These are phyloP conservation scores for Drosophila ficusphila DNA, from an alignment of 1,140 invertebrate genomes.

Conservation along the genomic window DNA sequence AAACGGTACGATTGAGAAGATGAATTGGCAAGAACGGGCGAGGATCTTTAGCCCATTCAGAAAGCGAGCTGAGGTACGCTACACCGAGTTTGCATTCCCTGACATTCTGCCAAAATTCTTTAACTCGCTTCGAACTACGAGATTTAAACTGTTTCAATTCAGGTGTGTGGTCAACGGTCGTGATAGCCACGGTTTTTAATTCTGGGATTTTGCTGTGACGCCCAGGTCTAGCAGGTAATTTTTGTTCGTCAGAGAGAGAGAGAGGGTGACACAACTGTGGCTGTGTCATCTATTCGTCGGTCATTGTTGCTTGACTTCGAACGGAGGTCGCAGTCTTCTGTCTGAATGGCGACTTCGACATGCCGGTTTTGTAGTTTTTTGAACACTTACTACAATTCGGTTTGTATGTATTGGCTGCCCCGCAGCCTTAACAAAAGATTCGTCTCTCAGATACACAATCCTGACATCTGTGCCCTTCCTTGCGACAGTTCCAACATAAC, in stretches of 20 bases:
- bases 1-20: not conserved
- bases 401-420: too few species aligned
- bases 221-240: not conserved
- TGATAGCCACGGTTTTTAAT: not conserved
- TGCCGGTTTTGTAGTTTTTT: too few species aligned
- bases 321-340: too few species aligned
- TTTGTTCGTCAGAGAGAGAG: not conserved
- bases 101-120: constrained; percentile 1
- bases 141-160: not conserved
- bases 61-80: not conserved
- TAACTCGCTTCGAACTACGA: not conserved
- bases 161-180: not conserved
- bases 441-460: too few species aligned
- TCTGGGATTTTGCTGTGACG: not conserved
- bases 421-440: too few species aligned
- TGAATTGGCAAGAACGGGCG: not conserved
- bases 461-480: too few species aligned
- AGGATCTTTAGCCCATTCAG: not conserved
- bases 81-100: not conserved
- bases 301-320: too few species aligned
- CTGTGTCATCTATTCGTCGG: too few species aligned
- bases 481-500: too few species aligned
- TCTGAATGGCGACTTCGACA: too few species aligned
- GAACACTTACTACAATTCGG: too few species aligned
- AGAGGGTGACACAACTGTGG: too few species aligned